Evolutionary conservation across 37 sponge, comb jelly and placozoan species (phyloP).

Genomic region (Corticium candelabrum): DNA sequence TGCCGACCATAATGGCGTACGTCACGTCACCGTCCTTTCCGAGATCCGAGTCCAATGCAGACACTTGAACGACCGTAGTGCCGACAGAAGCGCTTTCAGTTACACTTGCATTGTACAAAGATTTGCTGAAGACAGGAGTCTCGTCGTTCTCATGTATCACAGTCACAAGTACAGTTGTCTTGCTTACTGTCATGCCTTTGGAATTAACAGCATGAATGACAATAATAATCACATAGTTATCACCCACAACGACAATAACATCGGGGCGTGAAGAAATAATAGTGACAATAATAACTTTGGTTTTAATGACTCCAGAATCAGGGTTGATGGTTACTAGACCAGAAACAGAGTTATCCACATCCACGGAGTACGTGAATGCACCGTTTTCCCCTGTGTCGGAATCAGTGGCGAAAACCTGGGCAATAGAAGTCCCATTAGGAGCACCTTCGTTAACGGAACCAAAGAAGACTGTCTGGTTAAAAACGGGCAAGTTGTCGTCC

Average conservation of each 20-base stretch:
- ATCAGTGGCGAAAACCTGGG: background rate
- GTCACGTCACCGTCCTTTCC: background rate
- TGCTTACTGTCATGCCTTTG: too few relatives aligned
- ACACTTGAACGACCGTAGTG: constrained; percentile 5
- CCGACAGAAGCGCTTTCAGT: constrained; percentile 43
- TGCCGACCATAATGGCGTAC: background rate
- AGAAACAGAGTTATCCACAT: background rate
- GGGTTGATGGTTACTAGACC: background rate
- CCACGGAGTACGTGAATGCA: constrained; percentile 5
- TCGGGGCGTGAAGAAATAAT: background rate
- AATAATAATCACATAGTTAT: background rate
- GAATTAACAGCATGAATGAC: too few relatives aligned
- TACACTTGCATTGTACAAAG: constrained; percentile 20
- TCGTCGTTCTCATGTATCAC: constrained; percentile 21
- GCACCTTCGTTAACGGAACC: constrained; percentile 21
- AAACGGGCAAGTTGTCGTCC: background rate
- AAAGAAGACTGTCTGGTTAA: constrained; percentile 15
- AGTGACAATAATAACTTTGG: background rate
- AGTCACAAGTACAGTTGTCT: background rate
- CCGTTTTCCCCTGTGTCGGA: background rate
- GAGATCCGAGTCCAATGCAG: constrained; percentile 53
- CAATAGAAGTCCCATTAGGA: background rate
- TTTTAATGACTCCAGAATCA: background rate
- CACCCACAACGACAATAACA: background rate
- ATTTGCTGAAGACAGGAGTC: constrained; percentile 38